These are phyloP conservation scores for Petrocephalus microphthalmus DNA, from an alignment of 2,113 vertebrate species.

Conservation along the genomic window DNA sequence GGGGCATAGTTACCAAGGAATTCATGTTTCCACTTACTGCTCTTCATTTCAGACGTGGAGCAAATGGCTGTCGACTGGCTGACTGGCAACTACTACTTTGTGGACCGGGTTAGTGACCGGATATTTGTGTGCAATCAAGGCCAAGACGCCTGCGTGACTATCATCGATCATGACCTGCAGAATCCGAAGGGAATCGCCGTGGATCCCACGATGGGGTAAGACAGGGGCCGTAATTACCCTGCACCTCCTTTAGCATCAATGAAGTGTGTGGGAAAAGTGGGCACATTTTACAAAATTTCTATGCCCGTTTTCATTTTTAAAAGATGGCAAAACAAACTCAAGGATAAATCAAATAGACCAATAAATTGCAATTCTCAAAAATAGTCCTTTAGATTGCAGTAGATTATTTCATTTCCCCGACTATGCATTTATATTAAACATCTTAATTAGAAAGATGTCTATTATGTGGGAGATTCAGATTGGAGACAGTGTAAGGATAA, in stretches of 20 bases:
- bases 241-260: background rate
- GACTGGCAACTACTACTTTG: slow-evolving; percentile 88
- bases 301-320: background rate
- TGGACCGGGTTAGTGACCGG: slow-evolving; percentile 74
- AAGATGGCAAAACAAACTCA: background rate
- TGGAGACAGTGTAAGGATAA: background rate
- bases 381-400: background rate
- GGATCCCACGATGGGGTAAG: slow-evolving; percentile 90
- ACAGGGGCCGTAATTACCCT: background rate
- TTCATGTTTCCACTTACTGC: slow-evolving; percentile 6
- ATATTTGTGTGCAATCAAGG: slow-evolving; percentile 80
- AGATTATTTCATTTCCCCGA: background rate
- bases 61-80: slow-evolving; percentile 92
- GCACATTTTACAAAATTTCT: background rate
- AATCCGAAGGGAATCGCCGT: slow-evolving; percentile 88
- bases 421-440: background rate
- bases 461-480: background rate
- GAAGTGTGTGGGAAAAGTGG: background rate
- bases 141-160: slow-evolving; percentile 77
- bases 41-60: slow-evolving; percentile 71
- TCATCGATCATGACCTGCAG: slow-evolving; percentile 81
- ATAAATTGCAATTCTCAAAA: background rate
- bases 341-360: background rate
- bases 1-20: background rate
- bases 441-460: background rate